Conservation (phyloP, 1,140 invertebrate species). For the Drosophila insularis region DNA sequence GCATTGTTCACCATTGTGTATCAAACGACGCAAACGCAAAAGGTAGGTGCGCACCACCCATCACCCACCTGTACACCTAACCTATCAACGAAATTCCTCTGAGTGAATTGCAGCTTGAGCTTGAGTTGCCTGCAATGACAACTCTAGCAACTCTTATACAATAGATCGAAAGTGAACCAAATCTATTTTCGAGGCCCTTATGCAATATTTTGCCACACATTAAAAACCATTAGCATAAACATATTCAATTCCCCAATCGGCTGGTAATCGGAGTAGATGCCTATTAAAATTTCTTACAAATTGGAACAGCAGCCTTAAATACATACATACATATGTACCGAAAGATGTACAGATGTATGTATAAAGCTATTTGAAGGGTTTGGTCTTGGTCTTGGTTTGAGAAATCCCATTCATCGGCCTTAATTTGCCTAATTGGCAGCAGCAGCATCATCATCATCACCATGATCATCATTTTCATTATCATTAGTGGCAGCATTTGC, state of each 20-base stretch:
- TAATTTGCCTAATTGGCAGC: slow-evolving; percentile 55
- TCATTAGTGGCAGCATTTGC: slow-evolving; percentile 12
- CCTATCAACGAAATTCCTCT: neutral
- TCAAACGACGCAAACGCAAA: slow-evolving; percentile 8
- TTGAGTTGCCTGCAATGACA: slow-evolving; percentile 4
- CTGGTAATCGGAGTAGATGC: slow-evolving; percentile 22
- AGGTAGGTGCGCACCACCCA: neutral
- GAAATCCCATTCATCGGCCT: slow-evolving; percentile 53
- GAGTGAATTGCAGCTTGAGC: too few species aligned
- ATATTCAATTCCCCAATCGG: slow-evolving; percentile 38
- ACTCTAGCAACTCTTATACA: slow-evolving; percentile 52
- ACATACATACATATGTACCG: slow-evolving; percentile 10
- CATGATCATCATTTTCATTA: neutral
- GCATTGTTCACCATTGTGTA: slow-evolving; percentile 13
- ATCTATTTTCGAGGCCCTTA: slow-evolving; percentile 3
- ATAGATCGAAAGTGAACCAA: slow-evolving; percentile 21
- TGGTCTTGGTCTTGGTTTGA: slow-evolving; percentile 5
- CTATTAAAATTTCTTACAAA: slow-evolving; percentile 58
- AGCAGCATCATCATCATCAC: neutral
- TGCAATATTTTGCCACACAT: slow-evolving; percentile 15
- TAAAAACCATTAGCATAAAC: slow-evolving; percentile 60
- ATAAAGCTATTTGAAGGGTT: neutral
- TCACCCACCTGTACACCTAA: neutral
- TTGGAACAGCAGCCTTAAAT: slow-evolving; percentile 39
- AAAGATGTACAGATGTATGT: too few species aligned